Evolutionary conservation across 2,113 vertebrate genomes (phyloP).

Genomic region (Arenaria interpres): DNA sequence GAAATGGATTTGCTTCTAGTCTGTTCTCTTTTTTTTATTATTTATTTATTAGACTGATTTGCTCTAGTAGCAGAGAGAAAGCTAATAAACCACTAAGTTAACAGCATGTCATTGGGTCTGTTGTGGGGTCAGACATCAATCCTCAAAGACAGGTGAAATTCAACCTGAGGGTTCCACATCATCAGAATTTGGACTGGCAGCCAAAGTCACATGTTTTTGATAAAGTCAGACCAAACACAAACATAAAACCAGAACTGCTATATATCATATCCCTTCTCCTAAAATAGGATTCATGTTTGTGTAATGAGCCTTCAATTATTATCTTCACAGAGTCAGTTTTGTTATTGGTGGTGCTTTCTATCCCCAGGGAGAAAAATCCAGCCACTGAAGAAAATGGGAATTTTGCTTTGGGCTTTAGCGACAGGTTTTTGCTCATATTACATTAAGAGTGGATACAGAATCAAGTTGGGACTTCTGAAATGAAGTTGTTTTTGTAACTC

Average conservation of each 20-base stretch:
- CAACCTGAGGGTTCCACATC: neutral
- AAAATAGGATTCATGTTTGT: neutral
- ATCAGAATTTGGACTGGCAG: neutral
- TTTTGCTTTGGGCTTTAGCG: neutral
- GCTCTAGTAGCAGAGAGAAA: neutral
- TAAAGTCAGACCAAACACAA: neutral
- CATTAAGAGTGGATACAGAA: neutral
- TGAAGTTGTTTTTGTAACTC: neutral
- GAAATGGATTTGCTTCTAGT: neutral
- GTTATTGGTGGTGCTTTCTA: neutral
- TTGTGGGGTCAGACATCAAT: neutral
- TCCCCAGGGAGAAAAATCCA: neutral
- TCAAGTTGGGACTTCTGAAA: neutral
- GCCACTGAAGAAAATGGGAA: neutral
- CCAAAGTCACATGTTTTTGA: neutral
- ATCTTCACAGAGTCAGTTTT: neutral
- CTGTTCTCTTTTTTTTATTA: neutral
- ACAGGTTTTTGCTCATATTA: neutral
- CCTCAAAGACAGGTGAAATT: neutral
- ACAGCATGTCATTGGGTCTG: neutral
- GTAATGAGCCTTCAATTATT: neutral
- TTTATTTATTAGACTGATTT: neutral
- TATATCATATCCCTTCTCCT: neutral
- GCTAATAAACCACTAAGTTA: neutral
- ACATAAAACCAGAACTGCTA: neutral